Conservation (phyloP, 2,797 vertebrate species). For the Pelobates cultripes region DNA sequence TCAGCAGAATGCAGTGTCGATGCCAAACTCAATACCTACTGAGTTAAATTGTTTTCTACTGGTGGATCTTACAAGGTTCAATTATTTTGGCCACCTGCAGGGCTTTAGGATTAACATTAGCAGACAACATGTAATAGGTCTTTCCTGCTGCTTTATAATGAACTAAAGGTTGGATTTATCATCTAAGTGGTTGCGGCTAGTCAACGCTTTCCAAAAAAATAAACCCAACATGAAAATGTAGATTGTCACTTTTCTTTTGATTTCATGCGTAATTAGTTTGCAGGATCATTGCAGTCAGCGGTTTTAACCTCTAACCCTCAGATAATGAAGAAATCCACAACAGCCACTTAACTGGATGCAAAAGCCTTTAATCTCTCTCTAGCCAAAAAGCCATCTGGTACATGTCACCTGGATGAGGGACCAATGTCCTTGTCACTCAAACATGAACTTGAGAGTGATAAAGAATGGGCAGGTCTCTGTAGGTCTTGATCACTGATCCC, state of each 20-base stretch:
- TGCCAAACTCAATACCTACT: too few relatives aligned
- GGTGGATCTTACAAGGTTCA: too few relatives aligned
- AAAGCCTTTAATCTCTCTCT: slow-evolving; percentile 53
- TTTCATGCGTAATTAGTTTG: neutral
- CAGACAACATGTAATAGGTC: too few relatives aligned
- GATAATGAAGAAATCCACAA: slow-evolving; percentile 37
- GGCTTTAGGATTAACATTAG: too few relatives aligned
- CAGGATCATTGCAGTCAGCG: neutral
- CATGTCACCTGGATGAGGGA: slow-evolving; percentile 31
- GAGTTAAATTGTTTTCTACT: too few relatives aligned
- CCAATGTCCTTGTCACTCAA: slow-evolving; percentile 17
- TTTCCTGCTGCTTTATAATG: too few relatives aligned
- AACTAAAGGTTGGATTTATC: too few relatives aligned
- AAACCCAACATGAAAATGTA: too few relatives aligned
- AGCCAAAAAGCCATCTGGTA: slow-evolving; percentile 49
- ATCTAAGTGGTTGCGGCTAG: too few relatives aligned
- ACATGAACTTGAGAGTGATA: neutral
- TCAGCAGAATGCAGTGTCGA: too few relatives aligned
- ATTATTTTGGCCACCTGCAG: too few relatives aligned
- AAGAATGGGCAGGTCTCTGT: neutral
- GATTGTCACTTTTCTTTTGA: neutral
- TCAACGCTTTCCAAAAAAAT: too few relatives aligned
- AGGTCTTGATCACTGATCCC: slow-evolving; percentile 4
- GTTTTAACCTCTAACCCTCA: neutral
- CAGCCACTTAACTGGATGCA: slow-evolving; percentile 31